Percentiles rank a stretch among this genome's conserved stretches.
Evolutionary conservation across 1,140 invertebrate species (phyloP).

Genomic region (Helicoverpa armigera): DNA sequence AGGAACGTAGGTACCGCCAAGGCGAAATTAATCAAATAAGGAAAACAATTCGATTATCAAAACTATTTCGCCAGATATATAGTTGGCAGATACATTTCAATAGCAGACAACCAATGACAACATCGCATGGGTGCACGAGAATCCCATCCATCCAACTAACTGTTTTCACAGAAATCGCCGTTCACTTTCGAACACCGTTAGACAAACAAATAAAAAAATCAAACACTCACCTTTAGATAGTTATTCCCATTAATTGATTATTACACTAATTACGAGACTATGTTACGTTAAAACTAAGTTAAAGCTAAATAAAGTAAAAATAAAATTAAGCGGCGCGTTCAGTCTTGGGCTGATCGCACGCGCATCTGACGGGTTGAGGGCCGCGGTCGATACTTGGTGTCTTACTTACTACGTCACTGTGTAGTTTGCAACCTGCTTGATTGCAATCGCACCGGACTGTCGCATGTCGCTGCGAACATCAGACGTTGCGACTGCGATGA

Average conservation of each 20-base stretch:
- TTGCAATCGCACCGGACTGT: conserved; percentile 59
- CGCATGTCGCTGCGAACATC: not conserved
- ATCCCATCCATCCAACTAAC: conserved; percentile 25
- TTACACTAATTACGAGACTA: conserved; percentile 46
- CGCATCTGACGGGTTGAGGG: conserved; percentile 62
- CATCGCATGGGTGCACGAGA: conserved; percentile 4
- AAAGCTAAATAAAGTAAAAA: conserved; percentile 1
- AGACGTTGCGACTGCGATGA: not conserved
- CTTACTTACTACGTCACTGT: conserved; percentile 56
- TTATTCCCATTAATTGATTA: conserved; percentile 58
- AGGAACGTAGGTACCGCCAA: too few relatives aligned
- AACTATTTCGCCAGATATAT: not conserved
- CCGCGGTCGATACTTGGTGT: conserved; percentile 52
- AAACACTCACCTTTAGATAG: conserved; percentile 63
- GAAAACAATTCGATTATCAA: not conserved
- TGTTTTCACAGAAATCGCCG: conserved; percentile 47
- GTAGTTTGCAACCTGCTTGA: conserved; percentile 64
- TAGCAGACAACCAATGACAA: conserved; percentile 6
- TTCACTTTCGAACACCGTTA: conserved; percentile 69
- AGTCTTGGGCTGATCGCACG: conserved; percentile 57
- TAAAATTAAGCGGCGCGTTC: conserved; percentile 55
- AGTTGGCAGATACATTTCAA: not conserved
- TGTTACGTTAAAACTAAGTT: conserved; percentile 54
- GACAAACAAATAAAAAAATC: conserved; percentile 23
- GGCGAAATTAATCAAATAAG: not conserved